These are phyloP conservation scores for Chelon auratus DNA, from an alignment of 2,797 vertebrate species.

Conservation along the genomic window DNA sequence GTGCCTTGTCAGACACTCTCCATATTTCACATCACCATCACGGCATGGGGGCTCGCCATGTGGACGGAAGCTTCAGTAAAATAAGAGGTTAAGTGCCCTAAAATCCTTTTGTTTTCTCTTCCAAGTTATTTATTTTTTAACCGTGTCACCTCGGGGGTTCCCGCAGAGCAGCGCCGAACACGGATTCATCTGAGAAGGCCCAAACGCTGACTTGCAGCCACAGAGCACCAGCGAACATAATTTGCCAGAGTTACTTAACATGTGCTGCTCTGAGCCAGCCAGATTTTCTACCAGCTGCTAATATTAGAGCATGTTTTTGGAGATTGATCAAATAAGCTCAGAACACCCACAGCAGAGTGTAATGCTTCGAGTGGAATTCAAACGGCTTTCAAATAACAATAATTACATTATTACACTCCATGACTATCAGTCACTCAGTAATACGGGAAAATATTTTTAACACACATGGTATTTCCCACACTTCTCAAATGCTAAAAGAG, in stretches of 20 bases:
- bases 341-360: conserved; percentile 20
- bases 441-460: conserved; percentile 45
- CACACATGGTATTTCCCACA: conserved; percentile 36
- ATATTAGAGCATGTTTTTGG: conserved; percentile 75
- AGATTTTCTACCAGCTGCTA: conserved; percentile 81
- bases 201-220: conserved; percentile 64
- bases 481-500: conserved; percentile 20
- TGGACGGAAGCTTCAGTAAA: conserved; percentile 61
- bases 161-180: conserved; percentile 67
- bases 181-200: conserved; percentile 74
- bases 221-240: conserved; percentile 70
- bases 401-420: conserved; percentile 49
- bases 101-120: conserved; percentile 79
- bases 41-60: conserved; percentile 61
- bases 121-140: conserved; percentile 76
- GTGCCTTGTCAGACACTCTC: conserved; percentile 49
- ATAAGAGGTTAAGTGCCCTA: conserved; percentile 58
- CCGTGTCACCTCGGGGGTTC: conserved; percentile 70
- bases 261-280: conserved; percentile 75
- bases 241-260: conserved; percentile 80
- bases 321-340: conserved; percentile 69
- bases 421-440: conserved; percentile 15
- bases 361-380: conserved; percentile 43
- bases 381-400: conserved; percentile 40
- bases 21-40: conserved; percentile 66